Evolutionary conservation across 2,113 vertebrate genomes (phyloP), one percentile per base, ranked within the genome.

Genomic region (Microtus montanus): DNA sequence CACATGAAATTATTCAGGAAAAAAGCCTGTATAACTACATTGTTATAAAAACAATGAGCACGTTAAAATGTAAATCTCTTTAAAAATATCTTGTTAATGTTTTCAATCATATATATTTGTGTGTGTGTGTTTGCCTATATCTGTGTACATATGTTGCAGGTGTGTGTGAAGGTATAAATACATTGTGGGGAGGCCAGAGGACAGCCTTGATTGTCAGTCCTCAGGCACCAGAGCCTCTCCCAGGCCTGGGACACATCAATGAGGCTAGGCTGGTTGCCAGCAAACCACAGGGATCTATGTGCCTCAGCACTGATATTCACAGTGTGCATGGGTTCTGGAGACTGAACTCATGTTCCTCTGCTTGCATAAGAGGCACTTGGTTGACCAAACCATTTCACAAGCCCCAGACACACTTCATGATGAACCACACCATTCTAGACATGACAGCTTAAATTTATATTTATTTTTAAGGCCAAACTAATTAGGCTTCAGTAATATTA

Each of bases 61-160:
- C 38, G 38, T 92, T 92, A 83, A 88, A 4, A 30, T 28, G 22
- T 41, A 83, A 83, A 63, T 14, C 13, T 41, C 24, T 63, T 41
- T 41, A 17, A 28, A 83, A 41, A 83, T 63, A 64, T 63, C 80
- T 68, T 49, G 3, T 90, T 70, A 70, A 54, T 87, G 14, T 84
- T 95, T 94, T 94, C 35, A 86, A 78, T 15, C 63, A 91, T 13
- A 64, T 30, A 94, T 87, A 30, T 44, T 64, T 84, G 80, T 41
- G n/a, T 1, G 0, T 63, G 54, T 2, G 6, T 26, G 44, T 47
- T 33, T 78, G 10, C 10, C 52, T 58, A 5, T 22, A 35, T n/a
- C 52, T 58, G 2, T 80, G 19, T 80, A 13, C 52, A 80, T 54
- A 24, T n/a, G 52, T 35, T 80, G 52, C 11, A 58, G 24, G 12